Conservation (phyloP, 92 coral and sea anemone species). For the Ricordea florida region DNA sequence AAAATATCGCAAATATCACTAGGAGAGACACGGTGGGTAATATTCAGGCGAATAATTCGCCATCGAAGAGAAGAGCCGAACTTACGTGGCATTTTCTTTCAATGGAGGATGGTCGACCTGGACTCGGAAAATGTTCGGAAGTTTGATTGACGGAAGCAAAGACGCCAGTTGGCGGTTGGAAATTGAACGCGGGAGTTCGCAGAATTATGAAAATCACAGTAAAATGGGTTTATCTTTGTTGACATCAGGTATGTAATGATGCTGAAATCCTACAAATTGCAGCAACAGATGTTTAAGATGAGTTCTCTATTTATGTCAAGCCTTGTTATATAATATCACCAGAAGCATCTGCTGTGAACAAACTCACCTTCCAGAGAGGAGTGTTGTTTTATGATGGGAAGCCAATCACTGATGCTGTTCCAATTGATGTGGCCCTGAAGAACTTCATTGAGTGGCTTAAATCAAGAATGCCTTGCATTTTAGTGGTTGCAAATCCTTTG, state of each 20-base stretch:
- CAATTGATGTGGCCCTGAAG: not conserved
- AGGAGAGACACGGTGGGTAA: too few species aligned
- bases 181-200: slow-evolving; percentile 20
- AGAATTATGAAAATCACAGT: slow-evolving; percentile 4
- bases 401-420: slow-evolving; percentile 23
- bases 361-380: slow-evolving; percentile 24
- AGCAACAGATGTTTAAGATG: slow-evolving; percentile 54
- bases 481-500: slow-evolving; percentile 37
- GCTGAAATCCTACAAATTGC: slow-evolving; percentile 52
- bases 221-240: not conserved
- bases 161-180: not conserved
- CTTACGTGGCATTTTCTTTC: slow-evolving; percentile 16
- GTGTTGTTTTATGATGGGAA: slow-evolving; percentile 9
- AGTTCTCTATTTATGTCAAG: slow-evolving; percentile 17
- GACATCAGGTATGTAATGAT: slow-evolving; percentile 25
- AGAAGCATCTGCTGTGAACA: slow-evolving; percentile 41
- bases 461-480: slow-evolving; percentile 46
- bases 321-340: slow-evolving; percentile 18
- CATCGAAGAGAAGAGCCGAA: slow-evolving; percentile 7
- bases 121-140: not conserved
- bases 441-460: slow-evolving; percentile 28
- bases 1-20: too few species aligned
- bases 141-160: slow-evolving; percentile 24
- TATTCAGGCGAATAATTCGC: too few species aligned
- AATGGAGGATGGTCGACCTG: not conserved